Evolutionary conservation across 2,113 vertebrate species (phyloP).

Genomic region (Chamaea fasciata): DNA sequence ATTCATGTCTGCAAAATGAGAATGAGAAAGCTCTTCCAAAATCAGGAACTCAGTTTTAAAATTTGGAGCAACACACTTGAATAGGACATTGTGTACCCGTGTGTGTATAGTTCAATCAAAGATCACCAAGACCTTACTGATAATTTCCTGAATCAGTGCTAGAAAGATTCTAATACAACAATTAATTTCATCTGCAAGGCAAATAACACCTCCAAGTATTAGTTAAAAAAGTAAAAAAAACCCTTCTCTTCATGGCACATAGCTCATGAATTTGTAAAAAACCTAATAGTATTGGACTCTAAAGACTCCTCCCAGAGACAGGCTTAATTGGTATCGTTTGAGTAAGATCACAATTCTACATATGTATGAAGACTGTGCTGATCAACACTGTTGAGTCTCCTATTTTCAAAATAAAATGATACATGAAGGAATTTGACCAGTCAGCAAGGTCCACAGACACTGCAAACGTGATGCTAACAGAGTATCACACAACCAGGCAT

Average conservation of each 20-base stretch:
- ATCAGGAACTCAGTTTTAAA: neutral
- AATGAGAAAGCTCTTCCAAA: neutral
- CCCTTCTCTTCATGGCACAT: neutral
- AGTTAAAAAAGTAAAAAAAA: neutral
- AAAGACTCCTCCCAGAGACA: neutral
- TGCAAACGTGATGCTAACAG: neutral
- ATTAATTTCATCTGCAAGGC: neutral
- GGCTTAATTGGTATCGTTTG: neutral
- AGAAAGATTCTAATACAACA: neutral
- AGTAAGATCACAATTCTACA: neutral
- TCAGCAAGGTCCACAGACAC: neutral
- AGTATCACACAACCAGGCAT: neutral
- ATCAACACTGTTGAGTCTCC: neutral
- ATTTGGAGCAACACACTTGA: neutral
- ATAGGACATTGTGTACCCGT: neutral
- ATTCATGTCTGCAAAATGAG: constrained; percentile 66
- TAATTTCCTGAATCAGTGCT: neutral
- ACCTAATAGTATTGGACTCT: neutral
- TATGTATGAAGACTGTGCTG: neutral
- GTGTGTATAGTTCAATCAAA: neutral
- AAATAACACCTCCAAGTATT: neutral
- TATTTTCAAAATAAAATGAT: neutral
- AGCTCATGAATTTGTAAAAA: neutral
- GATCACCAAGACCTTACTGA: neutral
- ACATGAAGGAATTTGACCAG: neutral